phyloP scores from a whole-genome alignment of 2,113 vertebrate genomes.

The Struthio camelus region DNA sequence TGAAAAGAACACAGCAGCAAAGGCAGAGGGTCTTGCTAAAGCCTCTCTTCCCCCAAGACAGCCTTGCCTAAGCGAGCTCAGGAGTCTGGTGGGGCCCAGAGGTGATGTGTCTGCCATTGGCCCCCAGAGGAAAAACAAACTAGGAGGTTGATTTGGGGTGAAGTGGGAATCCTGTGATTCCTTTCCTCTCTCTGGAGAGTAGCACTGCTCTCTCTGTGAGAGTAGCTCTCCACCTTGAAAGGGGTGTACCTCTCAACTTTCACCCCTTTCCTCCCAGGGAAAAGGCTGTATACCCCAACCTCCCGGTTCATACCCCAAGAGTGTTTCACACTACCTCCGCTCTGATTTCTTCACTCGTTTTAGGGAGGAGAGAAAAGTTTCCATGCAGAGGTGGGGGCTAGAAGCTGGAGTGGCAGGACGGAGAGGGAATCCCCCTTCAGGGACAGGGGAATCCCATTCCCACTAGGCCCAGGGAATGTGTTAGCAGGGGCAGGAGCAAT shows the following conservation, averaged over 20 bases:
- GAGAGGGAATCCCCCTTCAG: neutral
- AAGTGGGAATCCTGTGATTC: neutral
- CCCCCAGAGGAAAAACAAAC: neutral
- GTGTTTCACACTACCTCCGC: neutral
- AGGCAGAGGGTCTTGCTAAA: neutral
- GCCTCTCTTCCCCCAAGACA: neutral
- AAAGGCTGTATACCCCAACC: neutral
- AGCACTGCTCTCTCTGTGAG: neutral
- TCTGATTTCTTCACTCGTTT: neutral
- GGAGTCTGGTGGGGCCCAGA: neutral
- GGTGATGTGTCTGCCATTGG: neutral
- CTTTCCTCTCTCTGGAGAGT: neutral
- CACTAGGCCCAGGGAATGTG: neutral
- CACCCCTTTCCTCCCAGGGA: neutral
- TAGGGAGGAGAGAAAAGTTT: neutral
- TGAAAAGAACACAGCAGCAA: neutral
- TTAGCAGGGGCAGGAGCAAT: neutral
- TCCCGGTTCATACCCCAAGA: neutral
- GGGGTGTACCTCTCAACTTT: neutral
- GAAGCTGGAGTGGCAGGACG: neutral
- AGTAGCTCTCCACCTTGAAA: neutral
- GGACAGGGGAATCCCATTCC: neutral
- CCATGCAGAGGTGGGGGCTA: neutral
- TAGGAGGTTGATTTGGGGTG: neutral
- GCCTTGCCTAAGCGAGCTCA: neutral